Percentiles rank a stretch among this genome's conserved stretches.
These are phyloP conservation scores for Ischnus inquisitorius DNA, from an alignment of 2,888 invertebrate genomes.

Conservation along the genomic window DNA sequence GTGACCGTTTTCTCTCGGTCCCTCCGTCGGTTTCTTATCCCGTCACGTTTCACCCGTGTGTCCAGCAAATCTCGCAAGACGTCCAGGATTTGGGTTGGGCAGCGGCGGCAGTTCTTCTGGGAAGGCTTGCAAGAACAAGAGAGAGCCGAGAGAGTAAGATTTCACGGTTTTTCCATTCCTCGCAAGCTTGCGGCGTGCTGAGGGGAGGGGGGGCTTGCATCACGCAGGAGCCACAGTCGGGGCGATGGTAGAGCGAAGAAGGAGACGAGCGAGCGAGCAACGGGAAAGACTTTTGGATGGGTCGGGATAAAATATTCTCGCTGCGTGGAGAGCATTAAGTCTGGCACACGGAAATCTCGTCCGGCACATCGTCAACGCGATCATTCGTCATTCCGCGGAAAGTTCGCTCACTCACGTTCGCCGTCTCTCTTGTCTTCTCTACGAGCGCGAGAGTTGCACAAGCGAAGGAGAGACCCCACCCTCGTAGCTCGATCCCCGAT, in stretches of 20 bases:
- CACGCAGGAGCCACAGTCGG: background rate
- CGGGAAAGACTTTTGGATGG: slow-evolving; percentile 43
- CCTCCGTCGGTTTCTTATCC: slow-evolving; percentile 67
- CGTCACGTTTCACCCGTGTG: slow-evolving; percentile 74
- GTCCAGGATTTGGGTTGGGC: slow-evolving; percentile 64
- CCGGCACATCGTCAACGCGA: slow-evolving; percentile 76
- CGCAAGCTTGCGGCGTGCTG: slow-evolving; percentile 41
- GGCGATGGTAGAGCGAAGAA: slow-evolving; percentile 5
- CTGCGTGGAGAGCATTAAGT: slow-evolving; percentile 74
- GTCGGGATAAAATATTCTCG: slow-evolving; percentile 72
- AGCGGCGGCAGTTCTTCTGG: slow-evolving; percentile 21
- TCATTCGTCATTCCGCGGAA: slow-evolving; percentile 74
- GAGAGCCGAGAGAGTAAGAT: slow-evolving; percentile 36
- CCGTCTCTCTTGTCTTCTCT: slow-evolving; percentile 22
- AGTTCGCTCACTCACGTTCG: slow-evolving; percentile 60
- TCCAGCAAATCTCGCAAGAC: slow-evolving; percentile 76
- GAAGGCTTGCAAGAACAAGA: background rate
- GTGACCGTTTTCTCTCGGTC: slow-evolving; percentile 32
- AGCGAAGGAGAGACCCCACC: slow-evolving; percentile 15
- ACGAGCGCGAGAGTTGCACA: slow-evolving; percentile 3
- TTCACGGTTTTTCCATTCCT: slow-evolving; percentile 62
- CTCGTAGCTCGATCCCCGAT: background rate
- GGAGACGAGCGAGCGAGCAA: slow-evolving; percentile 31
- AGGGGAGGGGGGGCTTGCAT: slow-evolving; percentile 29
- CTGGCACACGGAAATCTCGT: slow-evolving; percentile 75